Evolutionary conservation across 2,113 vertebrate genomes (phyloP), one percentile per base, ranked within the genome.

Genomic region (Dasyurus viverrinus): DNA sequence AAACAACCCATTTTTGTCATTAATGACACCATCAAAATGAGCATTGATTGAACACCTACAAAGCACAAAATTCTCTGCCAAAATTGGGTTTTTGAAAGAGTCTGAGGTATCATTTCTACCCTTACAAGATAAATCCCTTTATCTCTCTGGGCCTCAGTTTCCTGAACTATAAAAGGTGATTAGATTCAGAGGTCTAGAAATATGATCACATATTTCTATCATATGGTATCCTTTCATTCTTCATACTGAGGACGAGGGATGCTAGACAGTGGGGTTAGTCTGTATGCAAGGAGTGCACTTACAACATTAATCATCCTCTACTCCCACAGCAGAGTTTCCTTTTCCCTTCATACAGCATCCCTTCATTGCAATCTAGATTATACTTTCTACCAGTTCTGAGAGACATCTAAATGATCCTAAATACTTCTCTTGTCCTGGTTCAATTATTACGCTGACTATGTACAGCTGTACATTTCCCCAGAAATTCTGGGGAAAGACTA

Each of bases 401-500:
- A 48, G 68, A 50, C 91, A 26, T 93, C 90, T 47, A 47, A 30
- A 55, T 91, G n/a, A 60, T 89, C 91, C 92, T 90, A 91, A 91
- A 16, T n/a, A 91, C 48, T 93, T 89, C 57, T 76, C n/a, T 92
- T 94, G 91, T 89, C 68, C 27, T 54, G 84, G 16, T 90, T 90
- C 53, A 94, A 54, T 25, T 94, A 92, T 93, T 91, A 54, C 54
- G 92, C 90, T 92, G 25, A 89, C 91, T 92, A 92, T 55, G n/a
- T 96, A 92, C 52, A 68, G 90, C 76, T 55, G 30, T 68, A n/a
- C n/a, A n/a, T n/a, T n/a, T n/a, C n/a, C n/a, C n/a, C n/a, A n/a
- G 55, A 53, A 53, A 89, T 92, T 95, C 46, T 26, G 90, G 52
- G 53, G 92, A 89, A 89, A 97, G 94, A 90, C 0, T 53, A 91